A percentile compares a stretch with the other conserved stretches of the same genome.
These are phyloP conservation scores for Polyommatus icarus DNA, from an alignment of 2,888 invertebrate species.

Conservation along the genomic window DNA sequence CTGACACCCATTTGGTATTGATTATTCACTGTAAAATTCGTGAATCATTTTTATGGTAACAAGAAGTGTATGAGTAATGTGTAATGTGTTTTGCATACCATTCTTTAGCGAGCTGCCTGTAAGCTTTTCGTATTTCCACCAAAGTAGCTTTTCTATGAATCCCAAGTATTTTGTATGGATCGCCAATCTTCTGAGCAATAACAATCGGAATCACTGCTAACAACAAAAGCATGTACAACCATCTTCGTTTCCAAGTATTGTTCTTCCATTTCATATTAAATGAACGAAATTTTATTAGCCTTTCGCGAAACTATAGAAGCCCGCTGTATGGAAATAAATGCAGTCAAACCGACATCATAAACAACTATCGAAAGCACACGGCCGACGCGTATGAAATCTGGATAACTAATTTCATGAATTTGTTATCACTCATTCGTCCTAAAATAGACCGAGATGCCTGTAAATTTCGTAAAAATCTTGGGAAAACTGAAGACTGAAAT, in stretches of 20 bases:
- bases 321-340: conserved; percentile 52
- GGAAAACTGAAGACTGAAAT: conserved; percentile 48
- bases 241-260: conserved; percentile 63
- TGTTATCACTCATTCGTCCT: conserved; percentile 73
- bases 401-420: conserved; percentile 54
- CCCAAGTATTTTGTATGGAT: conserved; percentile 93
- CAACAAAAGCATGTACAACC: conserved; percentile 58
- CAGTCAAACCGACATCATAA: conserved; percentile 51
- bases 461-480: conserved; percentile 64
- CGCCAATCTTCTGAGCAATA: conserved; percentile 79
- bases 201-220: conserved; percentile 53
- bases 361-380: conserved; percentile 52
- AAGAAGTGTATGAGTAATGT: neutral
- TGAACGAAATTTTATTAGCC: conserved; percentile 45
- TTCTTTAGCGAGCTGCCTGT: conserved; percentile 93
- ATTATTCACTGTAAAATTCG: neutral
- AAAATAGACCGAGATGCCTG: conserved; percentile 72
- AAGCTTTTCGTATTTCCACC: conserved; percentile 93
- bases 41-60: neutral
- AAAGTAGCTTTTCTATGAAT: conserved; percentile 86
- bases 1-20: conserved; percentile 17
- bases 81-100: conserved; percentile 80
- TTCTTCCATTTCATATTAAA: conserved; percentile 74
- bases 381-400: conserved; percentile 46
- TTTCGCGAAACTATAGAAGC: conserved; percentile 45